These are phyloP conservation scores for Acleris cristana DNA, from an alignment of 2,888 invertebrate species.

Conservation along the genomic window DNA sequence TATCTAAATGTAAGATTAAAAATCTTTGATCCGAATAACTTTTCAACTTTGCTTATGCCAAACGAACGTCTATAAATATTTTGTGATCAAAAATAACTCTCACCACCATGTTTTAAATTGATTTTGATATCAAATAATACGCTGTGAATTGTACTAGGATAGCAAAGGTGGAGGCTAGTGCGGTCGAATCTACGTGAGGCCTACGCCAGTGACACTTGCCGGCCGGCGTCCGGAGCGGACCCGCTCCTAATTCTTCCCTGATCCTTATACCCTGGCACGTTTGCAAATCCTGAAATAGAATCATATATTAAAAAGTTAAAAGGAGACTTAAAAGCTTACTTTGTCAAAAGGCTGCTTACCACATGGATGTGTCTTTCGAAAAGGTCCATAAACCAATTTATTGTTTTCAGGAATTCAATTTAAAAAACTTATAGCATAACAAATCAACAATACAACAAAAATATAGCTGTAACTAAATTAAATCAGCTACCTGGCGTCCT, in stretches of 20 bases:
- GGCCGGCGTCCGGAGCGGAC: constrained; percentile 40
- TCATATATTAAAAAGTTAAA: constrained; percentile 30
- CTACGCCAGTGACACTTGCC: constrained; percentile 42
- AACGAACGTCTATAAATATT: neutral
- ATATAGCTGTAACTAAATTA: no score
- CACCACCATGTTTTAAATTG: no score
- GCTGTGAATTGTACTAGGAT: constrained; percentile 48
- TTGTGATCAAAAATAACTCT: neutral
- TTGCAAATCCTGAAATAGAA: constrained; percentile 48
- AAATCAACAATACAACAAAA: no score
- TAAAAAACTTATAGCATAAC: no score
- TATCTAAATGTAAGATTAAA: neutral
- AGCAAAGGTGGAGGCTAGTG: constrained; percentile 44
- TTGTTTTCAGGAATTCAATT: no score
- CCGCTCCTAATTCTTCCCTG: constrained; percentile 44
- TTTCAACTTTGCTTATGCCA: neutral
- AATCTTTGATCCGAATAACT: neutral
- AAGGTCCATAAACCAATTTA: no score
- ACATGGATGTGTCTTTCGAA: no score
- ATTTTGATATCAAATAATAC: constrained; percentile 10
- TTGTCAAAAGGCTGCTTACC: no score
- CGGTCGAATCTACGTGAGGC: constrained; percentile 46
- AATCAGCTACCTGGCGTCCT: no score
- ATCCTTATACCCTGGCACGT: constrained; percentile 62
- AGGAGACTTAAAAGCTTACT: no score